phyloP scores from a whole-genome alignment of 2,888 invertebrate genomes.

The Erebia palarica region DNA sequence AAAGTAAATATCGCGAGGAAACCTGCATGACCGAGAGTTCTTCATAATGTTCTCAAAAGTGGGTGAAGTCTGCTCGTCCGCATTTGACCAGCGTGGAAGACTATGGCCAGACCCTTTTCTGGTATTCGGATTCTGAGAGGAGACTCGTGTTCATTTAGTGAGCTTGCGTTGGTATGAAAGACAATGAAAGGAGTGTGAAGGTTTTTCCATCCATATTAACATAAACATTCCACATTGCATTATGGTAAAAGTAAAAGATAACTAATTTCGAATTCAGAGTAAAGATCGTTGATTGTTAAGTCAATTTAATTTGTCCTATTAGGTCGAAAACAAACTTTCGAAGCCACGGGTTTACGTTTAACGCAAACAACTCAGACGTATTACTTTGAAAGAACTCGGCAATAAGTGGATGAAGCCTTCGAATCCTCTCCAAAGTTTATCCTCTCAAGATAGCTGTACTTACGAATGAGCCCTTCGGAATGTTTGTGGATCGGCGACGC shows the following conservation, averaged over 20 bases:
- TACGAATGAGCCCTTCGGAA: constrained; percentile 11
- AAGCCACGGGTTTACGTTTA: neutral
- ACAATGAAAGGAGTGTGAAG: too few species aligned
- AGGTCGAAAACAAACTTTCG: constrained; percentile 1
- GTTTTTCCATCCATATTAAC: too few species aligned
- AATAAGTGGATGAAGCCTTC: constrained; percentile 22
- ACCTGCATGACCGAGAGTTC: too few species aligned
- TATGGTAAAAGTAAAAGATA: neutral
- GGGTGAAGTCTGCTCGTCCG: too few species aligned
- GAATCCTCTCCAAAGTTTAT: constrained; percentile 21
- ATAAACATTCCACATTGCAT: too few species aligned
- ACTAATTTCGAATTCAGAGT: neutral
- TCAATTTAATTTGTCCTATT: constrained; percentile 13
- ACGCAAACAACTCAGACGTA: constrained; percentile 14
- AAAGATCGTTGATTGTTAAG: neutral
- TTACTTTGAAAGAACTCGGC: constrained; percentile 18
- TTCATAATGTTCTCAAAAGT: too few species aligned
- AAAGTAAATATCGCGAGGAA: too few species aligned
- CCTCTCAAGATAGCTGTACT: constrained; percentile 25
- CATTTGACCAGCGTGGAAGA: too few species aligned
- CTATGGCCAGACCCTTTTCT: too few species aligned
- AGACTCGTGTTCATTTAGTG: too few species aligned
- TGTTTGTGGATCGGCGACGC: constrained; percentile 7
- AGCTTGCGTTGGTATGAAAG: too few species aligned
- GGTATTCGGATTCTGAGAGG: too few species aligned